Percentiles rank a stretch among this genome's conserved stretches.
phyloP scores from a whole-genome alignment of 2,888 invertebrate genomes.

The Steinernema hermaphroditum region DNA sequence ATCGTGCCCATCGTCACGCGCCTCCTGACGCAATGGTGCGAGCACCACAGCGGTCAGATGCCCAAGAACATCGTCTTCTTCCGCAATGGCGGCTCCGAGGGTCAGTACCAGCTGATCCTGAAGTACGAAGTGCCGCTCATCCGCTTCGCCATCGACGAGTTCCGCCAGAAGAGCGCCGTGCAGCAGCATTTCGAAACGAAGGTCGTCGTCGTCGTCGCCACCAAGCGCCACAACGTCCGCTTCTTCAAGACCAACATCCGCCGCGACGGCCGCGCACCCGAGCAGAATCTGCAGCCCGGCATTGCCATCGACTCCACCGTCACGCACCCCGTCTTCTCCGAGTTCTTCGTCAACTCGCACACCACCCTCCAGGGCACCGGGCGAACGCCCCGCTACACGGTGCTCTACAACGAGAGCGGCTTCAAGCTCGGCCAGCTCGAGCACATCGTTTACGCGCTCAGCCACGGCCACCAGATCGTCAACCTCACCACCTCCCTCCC shows the following conservation, averaged over 20 bases:
- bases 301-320: slow-evolving; percentile 49
- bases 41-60: neutral
- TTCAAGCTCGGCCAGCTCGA: slow-evolving; percentile 51
- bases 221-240: slow-evolving; percentile 55
- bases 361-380: slow-evolving; percentile 63
- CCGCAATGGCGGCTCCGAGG: slow-evolving; percentile 13
- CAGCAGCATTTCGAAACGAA: slow-evolving; percentile 32
- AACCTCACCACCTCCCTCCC: slow-evolving; percentile 47
- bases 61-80: slow-evolving; percentile 16
- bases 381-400: slow-evolving; percentile 57
- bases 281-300: slow-evolving; percentile 54
- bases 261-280: slow-evolving; percentile 38
- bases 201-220: slow-evolving; percentile 51
- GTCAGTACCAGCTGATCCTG: slow-evolving; percentile 35
- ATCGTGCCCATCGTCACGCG: neutral
- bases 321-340: slow-evolving; percentile 50
- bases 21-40: neutral
- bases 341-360: slow-evolving; percentile 60
- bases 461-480: slow-evolving; percentile 52
- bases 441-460: slow-evolving; percentile 50
- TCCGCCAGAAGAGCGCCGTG: neutral
- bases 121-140: slow-evolving; percentile 40
- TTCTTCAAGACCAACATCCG: slow-evolving; percentile 37
- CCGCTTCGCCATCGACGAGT: slow-evolving; percentile 19
- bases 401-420: slow-evolving; percentile 51